phyloP scores from a whole-genome alignment of 2,797 vertebrate genomes.

The Ammospiza maritima region DNA sequence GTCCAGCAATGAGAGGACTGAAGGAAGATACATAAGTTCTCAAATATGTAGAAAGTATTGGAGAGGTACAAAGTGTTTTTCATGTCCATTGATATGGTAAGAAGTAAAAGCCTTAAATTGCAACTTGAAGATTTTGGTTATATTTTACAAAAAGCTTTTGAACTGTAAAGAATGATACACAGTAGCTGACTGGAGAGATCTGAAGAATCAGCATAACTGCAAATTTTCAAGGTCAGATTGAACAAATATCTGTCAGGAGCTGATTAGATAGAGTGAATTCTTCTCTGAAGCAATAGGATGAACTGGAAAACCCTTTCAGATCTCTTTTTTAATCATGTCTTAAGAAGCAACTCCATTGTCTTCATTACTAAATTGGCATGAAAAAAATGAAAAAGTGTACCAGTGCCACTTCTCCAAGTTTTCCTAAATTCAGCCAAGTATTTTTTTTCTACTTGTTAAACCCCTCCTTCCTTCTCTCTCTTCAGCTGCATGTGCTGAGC shows the following conservation, averaged over 20 bases:
- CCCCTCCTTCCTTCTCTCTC: neutral
- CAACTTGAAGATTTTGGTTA: neutral
- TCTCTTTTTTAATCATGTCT: neutral
- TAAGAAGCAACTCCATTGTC: neutral
- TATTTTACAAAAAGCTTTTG: neutral
- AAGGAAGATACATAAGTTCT: too few species aligned
- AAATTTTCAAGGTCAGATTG: slow-evolving; percentile 10
- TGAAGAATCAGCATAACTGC: neutral
- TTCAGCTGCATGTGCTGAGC: neutral
- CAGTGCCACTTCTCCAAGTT: neutral
- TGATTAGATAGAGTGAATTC: neutral
- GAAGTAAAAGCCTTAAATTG: neutral
- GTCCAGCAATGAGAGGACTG: too few species aligned
- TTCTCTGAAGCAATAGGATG: slow-evolving; percentile 7
- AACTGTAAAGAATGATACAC: neutral
- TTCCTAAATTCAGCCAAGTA: neutral
- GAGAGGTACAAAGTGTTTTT: neutral
- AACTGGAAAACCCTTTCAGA: neutral
- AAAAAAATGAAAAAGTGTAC: neutral
- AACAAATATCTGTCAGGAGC: slow-evolving; percentile 1
- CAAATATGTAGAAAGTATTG: too few species aligned
- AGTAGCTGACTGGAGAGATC: neutral
- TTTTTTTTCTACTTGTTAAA: neutral
- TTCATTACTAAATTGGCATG: neutral
- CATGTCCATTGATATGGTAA: neutral